Base-by-base conservation (phyloP, 2,113 vertebrate genomes). In the Corythaeola cristata region DNA sequence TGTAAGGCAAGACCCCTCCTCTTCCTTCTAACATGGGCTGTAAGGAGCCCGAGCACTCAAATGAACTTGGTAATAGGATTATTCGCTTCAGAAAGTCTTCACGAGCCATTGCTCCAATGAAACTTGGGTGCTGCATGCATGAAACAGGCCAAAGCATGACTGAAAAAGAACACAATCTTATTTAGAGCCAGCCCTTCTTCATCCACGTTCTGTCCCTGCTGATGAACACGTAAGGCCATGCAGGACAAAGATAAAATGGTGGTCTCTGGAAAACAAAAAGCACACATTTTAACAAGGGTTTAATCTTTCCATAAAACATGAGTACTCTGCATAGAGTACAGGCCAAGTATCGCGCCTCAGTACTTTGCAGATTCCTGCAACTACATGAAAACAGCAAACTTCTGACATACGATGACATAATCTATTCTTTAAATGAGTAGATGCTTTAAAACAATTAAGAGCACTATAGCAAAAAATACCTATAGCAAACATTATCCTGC, bases 11-110 rank as follows among this genome's bases (percentile, higher is more conserved):
- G 9, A 23, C 15, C 2, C 1, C 26, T 62, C 17, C 35, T 47
- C 10, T 30, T 32, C 24, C 49, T 63, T 49, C 41, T 32, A 21
- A 32, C 28, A 17, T 0, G 11, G 77, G 63, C 53, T 59, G 18
- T 15, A 41, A 11, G 6, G 5, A 68, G 19, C n/a, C 44, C 0
- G 0, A 84, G n/a, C 22, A 33, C 69, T 77, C 68, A n/a, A 5
- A 16, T 72, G n/a, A 84, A 45, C 53, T 33, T 8, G 13, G 1
- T 39, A 74, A 37, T 28, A 69, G 55, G 53, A 90, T 90, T 88
- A 66, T 32, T 66, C 0, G 0, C 69, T 67, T 74, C 71, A 35
- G 41, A 66, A 75, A 78, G 53, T 45, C 47, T 74, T 71, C 52
- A 73, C 32, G 73, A 45, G 28, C 44, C 37, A 3, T 28, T 26